A percentile compares a stretch with the other conserved stretches of the same genome.
These are phyloP conservation scores for Andrena bicolor DNA, from an alignment of 2,888 invertebrate species.

Conservation along the genomic window DNA sequence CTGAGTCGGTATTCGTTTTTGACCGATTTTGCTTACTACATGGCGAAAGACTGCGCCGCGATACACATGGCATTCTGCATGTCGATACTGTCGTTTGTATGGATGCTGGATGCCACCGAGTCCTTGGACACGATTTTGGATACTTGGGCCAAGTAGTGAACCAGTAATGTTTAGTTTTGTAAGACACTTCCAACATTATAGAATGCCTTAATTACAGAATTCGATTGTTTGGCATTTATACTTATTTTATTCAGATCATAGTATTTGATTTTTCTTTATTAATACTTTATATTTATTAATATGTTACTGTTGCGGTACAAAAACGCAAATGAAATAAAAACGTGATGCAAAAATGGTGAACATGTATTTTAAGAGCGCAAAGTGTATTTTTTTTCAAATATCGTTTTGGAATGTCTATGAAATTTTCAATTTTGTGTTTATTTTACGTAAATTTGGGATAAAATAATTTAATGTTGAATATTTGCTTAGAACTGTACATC, in stretches of 20 bases:
- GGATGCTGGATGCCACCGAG: slow-evolving; percentile 84
- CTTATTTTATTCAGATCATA: not conserved
- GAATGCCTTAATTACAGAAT: slow-evolving; percentile 8
- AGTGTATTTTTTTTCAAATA: no score
- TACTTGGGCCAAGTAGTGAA: slow-evolving; percentile 79
- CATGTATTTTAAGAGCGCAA: no score
- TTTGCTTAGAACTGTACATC: not conserved
- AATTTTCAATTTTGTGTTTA: no score
- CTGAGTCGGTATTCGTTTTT: slow-evolving; percentile 73
- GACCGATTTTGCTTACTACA: slow-evolving; percentile 74
- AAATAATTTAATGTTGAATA: not conserved
- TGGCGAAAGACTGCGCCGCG: slow-evolving; percentile 76
- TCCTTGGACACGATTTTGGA: slow-evolving; percentile 81
- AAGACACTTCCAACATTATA: slow-evolving; percentile 37
- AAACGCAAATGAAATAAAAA: not conserved
- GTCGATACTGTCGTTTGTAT: slow-evolving; percentile 80
- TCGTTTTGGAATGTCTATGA: no score
- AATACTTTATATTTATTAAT: not conserved
- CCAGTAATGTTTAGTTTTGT: slow-evolving; percentile 57
- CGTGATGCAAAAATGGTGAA: no score
- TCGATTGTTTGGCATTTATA: not conserved
- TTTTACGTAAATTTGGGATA: not conserved
- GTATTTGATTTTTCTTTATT: not conserved
- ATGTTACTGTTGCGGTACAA: not conserved
- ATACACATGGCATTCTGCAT: slow-evolving; percentile 78